A percentile compares a stretch with the other conserved stretches of the same genome.
These are phyloP conservation scores for Bubo bubo DNA, from an alignment of 2,113 vertebrate species.

Conservation along the genomic window DNA sequence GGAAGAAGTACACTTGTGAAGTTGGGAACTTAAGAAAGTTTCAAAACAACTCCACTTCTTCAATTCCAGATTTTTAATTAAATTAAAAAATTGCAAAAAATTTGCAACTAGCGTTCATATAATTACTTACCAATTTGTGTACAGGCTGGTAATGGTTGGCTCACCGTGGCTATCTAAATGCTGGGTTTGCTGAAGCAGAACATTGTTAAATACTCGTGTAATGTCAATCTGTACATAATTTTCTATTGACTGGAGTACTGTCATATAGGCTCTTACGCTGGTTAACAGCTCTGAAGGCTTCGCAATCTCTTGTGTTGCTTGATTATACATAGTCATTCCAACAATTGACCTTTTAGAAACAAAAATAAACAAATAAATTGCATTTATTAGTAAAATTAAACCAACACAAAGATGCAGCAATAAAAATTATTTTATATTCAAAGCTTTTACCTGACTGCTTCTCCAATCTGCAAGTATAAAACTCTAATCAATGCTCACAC, in stretches of 20 bases:
- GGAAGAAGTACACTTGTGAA: background rate
- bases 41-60: background rate
- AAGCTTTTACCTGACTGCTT: background rate
- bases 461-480: background rate
- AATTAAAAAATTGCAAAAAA: background rate
- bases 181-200: constrained; percentile 98
- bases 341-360: constrained; percentile 88
- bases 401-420: background rate
- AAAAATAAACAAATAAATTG: background rate
- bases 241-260: constrained; percentile 97
- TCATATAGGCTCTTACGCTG: constrained; percentile 98
- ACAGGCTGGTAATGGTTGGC: constrained; percentile 97
- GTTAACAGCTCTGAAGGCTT: constrained; percentile 97
- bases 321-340: constrained; percentile 99
- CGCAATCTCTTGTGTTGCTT: constrained; percentile 98
- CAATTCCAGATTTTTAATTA: background rate
- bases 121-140: constrained; percentile 93
- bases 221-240: constrained; percentile 99
- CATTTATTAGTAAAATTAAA: background rate
- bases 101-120: background rate
- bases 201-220: constrained; percentile 98
- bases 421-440: background rate
- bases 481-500: background rate
- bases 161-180: constrained; percentile 98
- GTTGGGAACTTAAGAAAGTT: background rate